phyloP scores from a whole-genome alignment of 2,113 vertebrate genomes.

The Spea multiplicata region DNA sequence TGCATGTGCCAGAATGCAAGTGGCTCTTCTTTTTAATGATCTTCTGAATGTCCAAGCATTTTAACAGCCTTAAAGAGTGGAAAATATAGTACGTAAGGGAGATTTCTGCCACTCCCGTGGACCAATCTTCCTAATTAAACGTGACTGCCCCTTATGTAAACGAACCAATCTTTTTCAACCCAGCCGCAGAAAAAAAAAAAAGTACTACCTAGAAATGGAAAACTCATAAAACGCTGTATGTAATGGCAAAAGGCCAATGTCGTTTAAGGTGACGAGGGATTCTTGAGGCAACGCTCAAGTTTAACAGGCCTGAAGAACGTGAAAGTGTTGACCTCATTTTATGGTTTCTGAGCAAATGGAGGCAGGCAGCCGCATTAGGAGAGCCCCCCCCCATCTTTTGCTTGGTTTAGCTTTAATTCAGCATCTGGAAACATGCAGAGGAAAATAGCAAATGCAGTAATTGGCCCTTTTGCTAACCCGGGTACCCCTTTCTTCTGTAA shows the following conservation, averaged over 20 bases:
- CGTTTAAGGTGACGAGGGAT: constrained; percentile 39
- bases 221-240: constrained; percentile 40
- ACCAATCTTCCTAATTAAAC: constrained; percentile 25
- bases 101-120: constrained; percentile 2
- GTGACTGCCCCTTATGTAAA: constrained; percentile 36
- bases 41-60: neutral
- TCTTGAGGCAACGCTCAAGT: constrained; percentile 33
- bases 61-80: constrained; percentile 11
- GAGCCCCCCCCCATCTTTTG: neutral
- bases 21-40: neutral
- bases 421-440: neutral
- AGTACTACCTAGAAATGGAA: constrained; percentile 27
- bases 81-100: constrained; percentile 6
- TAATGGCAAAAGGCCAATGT: constrained; percentile 36
- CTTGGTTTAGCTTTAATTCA: constrained; percentile 32
- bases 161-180: neutral
- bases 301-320: constrained; percentile 33
- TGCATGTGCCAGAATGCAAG: neutral
- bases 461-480: neutral
- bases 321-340: constrained; percentile 41
- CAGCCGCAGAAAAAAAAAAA: constrained; percentile 17
- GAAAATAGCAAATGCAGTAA: constrained; percentile 1
- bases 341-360: constrained; percentile 31
- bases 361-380: constrained; percentile 5
- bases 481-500: no score